Evolutionary conservation across 64 coral and sea anemone species (phyloP), one percentile per base, ranked within the genome.

Genomic region (Cladopsammia gracilis): DNA sequence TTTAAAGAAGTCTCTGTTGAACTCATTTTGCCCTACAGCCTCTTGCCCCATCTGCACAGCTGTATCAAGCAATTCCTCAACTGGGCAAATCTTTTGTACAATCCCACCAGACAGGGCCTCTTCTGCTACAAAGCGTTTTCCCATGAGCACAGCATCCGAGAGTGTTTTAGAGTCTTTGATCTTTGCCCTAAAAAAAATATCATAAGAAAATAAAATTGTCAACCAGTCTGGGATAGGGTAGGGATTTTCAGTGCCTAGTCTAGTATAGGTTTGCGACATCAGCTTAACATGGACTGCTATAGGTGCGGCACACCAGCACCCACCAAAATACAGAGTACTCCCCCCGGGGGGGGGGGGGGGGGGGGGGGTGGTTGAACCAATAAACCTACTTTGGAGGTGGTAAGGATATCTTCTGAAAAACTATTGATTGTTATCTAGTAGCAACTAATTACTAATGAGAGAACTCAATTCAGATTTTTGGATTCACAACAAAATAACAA

Each of bases 51-150:
- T 71, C 10, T 60, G 56, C 10, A 87, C 79, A 24, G 96, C 96
- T 19, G 49, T 80, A 19, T 59, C 50, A 48, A 97, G 57, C 20
- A 97, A 64, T 25, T 88, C 70, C 9, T 58, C 59, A 77, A 57
- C 56, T 16, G 86, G 58, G 73, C 96, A 97, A 47, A 97, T 97
- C 81, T 69, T 70, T 48, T 97, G 90, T 4, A 97, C 88, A 13
- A 97, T 80, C 16, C 91, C 91, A 58, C 64, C 69, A 16, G 72
- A 56, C 0, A 97, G 48, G 49, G 92, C 92, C 3, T 94, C 75
- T 69, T 97, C 92, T 9, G 96, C 92, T 13, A 62, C 74, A 62
- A 93, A 88, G 6, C 83, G 86, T 26, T 88, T 90, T 16, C 96
- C 96, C 88, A 88, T 91, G 11, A 97, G 78, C 23, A 94, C 90